A percentile compares a stretch with the other conserved stretches of the same genome.
Conservation (phyloP, 2,888 invertebrate genomes). For the Uloborus plumipes region DNA sequence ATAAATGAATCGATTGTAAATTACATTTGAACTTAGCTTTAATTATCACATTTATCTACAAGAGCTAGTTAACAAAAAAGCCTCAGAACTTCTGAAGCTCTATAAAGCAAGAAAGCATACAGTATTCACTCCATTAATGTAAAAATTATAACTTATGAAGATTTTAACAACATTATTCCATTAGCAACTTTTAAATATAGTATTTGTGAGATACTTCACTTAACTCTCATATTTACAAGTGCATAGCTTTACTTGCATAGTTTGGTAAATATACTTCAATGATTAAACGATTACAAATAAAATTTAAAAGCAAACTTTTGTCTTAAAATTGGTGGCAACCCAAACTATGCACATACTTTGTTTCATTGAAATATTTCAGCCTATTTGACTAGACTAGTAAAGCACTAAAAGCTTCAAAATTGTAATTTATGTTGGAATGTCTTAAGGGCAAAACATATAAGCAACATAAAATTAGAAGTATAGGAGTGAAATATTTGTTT, state of each 20-base stretch:
- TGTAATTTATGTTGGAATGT: constrained; percentile 57
- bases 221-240: constrained; percentile 11
- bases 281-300: constrained; percentile 13
- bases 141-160: too few relatives aligned
- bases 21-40: too few relatives aligned
- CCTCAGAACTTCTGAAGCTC: constrained; percentile 43
- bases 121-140: too few relatives aligned
- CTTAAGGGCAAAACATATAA: constrained; percentile 50
- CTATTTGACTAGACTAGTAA: constrained; percentile 63
- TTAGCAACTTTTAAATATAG: too few relatives aligned
- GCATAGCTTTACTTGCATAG: constrained; percentile 36
- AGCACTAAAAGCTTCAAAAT: constrained; percentile 48
- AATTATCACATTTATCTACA: constrained; percentile 20
- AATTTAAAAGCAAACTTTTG: constrained; percentile 46
- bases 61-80: constrained; percentile 27
- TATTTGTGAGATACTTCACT: too few relatives aligned
- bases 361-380: constrained; percentile 38
- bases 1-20: too few relatives aligned
- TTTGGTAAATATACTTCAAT: constrained; percentile 45
- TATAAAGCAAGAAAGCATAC: constrained; percentile 14
- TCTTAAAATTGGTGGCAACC: constrained; percentile 44
- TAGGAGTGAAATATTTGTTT: constrained; percentile 24
- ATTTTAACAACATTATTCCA: too few relatives aligned
- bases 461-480: constrained; percentile 33
- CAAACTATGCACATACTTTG: constrained; percentile 42